Percentiles rank a stretch among this genome's conserved stretches.
Conservation (phyloP, 2,888 invertebrate species). For the Melieria picta region DNA sequence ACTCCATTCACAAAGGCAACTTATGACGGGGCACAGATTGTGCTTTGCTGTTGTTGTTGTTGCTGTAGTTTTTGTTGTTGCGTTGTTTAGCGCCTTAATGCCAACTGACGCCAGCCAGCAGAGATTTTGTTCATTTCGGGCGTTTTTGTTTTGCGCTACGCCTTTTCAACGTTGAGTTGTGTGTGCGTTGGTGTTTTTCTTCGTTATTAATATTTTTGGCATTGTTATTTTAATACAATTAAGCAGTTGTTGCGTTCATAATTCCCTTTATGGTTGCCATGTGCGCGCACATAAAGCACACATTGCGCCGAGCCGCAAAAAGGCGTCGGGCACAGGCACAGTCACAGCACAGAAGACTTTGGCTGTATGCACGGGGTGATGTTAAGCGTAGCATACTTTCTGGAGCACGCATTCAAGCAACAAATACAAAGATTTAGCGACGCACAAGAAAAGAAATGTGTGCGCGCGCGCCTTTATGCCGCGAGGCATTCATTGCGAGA, state of each 20-base stretch:
- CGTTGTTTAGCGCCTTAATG: neutral
- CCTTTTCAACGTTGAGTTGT: no score
- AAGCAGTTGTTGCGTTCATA: constrained; percentile 33
- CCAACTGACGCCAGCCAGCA: neutral
- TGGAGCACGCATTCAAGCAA: neutral
- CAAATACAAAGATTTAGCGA: no score
- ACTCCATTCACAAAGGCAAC: no score
- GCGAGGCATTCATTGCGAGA: no score
- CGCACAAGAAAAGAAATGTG: no score
- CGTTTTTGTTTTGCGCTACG: neutral
- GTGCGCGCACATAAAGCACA: no score
- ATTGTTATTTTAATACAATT: constrained; percentile 34
- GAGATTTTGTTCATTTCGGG: constrained; percentile 2
- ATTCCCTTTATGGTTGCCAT: constrained; percentile 17
- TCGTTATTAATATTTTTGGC: neutral
- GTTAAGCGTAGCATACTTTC: constrained; percentile 11
- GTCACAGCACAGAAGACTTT: neutral
- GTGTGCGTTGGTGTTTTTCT: neutral
- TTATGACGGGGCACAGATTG: no score
- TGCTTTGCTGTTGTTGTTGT: neutral
- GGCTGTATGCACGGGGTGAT: neutral
- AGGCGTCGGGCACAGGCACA: no score
- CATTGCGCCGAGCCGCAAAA: no score
- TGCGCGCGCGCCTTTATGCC: no score
- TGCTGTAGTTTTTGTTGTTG: neutral